Evolutionary conservation across 1,140 invertebrate genomes (phyloP).

Genomic region (Drosophila busckii): DNA sequence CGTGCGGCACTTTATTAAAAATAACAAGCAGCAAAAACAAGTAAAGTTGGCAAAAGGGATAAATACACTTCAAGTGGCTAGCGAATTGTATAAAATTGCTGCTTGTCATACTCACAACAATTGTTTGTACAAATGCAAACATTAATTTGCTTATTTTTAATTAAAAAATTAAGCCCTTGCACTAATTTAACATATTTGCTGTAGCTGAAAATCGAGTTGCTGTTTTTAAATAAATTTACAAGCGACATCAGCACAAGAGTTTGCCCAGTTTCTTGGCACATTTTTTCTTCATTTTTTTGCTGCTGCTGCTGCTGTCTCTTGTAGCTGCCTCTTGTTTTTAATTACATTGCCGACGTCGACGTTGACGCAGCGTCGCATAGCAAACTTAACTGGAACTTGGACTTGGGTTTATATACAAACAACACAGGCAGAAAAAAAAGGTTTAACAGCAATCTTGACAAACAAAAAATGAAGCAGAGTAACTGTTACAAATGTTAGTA

Average conservation of each 20-base stretch:
- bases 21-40: slow-evolving; percentile 9
- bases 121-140: too few relatives aligned
- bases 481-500: slow-evolving; percentile 45
- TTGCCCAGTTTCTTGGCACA: slow-evolving; percentile 60
- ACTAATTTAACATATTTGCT: slow-evolving; percentile 20
- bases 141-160: too few relatives aligned
- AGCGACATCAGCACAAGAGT: slow-evolving; percentile 4
- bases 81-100: not conserved
- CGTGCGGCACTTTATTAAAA: slow-evolving; percentile 16
- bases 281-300: slow-evolving; percentile 26
- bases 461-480: slow-evolving; percentile 18
- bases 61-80: too few relatives aligned
- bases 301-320: slow-evolving; percentile 24
- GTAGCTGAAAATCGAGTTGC: slow-evolving; percentile 29
- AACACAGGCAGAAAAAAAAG: slow-evolving; percentile 34
- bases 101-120: slow-evolving; percentile 24
- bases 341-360: slow-evolving; percentile 57
- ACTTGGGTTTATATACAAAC: slow-evolving; percentile 39
- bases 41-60: not conserved
- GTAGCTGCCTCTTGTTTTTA: slow-evolving; percentile 62
- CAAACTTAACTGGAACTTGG: slow-evolving; percentile 38
- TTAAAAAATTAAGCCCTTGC: too few relatives aligned
- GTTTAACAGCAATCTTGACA: slow-evolving; percentile 53
- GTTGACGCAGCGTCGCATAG: slow-evolving; percentile 27
- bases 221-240: slow-evolving; percentile 70